Evolutionary conservation across 53 echinoderm and acorn worm species (phyloP).

Genomic region (Echinarachnius parma): DNA sequence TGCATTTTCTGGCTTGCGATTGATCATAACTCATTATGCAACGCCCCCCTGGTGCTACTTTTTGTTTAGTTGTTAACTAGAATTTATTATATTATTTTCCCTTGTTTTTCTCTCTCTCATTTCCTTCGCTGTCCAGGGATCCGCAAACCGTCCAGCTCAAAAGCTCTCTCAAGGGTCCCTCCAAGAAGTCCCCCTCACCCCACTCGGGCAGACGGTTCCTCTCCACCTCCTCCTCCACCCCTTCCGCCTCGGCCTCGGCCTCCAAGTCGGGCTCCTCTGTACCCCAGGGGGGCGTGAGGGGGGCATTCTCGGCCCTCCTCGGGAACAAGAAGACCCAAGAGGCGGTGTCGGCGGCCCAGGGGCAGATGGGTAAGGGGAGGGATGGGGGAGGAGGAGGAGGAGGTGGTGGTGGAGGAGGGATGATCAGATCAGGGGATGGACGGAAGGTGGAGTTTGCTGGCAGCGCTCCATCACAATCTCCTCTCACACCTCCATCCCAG

Average conservation of each 20-base stretch:
- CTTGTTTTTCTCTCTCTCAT: no score
- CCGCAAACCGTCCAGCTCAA: slow-evolving; percentile 1
- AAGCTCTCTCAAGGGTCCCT: slow-evolving; percentile 24
- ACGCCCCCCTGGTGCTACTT: no score
- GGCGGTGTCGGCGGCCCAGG: slow-evolving; percentile 5
- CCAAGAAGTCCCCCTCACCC: slow-evolving; percentile 51
- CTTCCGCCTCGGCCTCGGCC: background rate
- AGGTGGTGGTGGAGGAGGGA: slow-evolving; percentile 20
- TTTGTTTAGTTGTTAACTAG: no score
- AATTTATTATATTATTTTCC: no score
- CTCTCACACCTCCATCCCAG: background rate
- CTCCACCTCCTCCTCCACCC: background rate
- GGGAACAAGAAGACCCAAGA: slow-evolving; percentile 45
- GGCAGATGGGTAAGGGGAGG: slow-evolving; percentile 3
- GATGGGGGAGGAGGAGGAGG: slow-evolving; percentile 4
- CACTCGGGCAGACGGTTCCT: slow-evolving; percentile 18
- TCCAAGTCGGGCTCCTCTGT: slow-evolving; percentile 14
- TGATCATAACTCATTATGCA: no score
- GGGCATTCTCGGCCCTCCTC: slow-evolving; percentile 57
- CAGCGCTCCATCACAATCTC: background rate
- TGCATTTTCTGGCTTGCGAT: no score
- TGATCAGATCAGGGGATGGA: no score
- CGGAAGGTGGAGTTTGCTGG: slow-evolving; percentile 38
- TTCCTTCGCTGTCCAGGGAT: slow-evolving; percentile 20
- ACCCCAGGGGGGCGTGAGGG: slow-evolving; percentile 29